A percentile compares a stretch with the other conserved stretches of the same genome.
Conservation (phyloP, 2,797 vertebrate species). For the Sebastes variabilis region DNA sequence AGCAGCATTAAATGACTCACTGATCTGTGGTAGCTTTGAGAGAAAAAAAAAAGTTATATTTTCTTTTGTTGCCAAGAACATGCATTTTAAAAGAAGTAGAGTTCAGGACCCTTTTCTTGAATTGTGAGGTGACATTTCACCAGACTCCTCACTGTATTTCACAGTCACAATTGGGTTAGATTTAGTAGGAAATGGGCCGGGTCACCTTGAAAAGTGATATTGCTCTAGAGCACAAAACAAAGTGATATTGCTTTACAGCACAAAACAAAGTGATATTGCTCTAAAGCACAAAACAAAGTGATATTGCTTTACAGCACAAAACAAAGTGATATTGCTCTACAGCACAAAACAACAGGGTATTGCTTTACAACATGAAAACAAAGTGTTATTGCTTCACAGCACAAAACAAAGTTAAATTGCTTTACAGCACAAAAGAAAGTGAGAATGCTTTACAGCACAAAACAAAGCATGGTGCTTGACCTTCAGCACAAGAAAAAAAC, state of each 20-base stretch:
- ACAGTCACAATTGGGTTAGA: background rate
- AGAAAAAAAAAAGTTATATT: background rate
- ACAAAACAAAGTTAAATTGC: too few species aligned
- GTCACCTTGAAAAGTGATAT: background rate
- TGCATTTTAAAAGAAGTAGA: background rate
- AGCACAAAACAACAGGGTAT: too few species aligned
- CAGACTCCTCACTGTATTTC: background rate
- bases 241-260: too few species aligned
- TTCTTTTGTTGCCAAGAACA: background rate
- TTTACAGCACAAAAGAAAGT: too few species aligned
- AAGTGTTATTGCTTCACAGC: too few species aligned
- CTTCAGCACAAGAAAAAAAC: background rate
- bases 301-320: too few species aligned
- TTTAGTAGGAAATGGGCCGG: background rate
- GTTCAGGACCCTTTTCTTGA: background rate
- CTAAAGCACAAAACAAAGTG: too few species aligned
- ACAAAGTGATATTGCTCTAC: too few species aligned
- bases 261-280: too few species aligned
- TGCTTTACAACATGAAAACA: too few species aligned
- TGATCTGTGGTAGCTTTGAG: background rate
- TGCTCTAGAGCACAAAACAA: background rate
- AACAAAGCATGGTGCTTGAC: background rate
- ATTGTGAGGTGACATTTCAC: background rate
- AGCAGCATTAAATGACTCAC: slow-evolving; percentile 18
- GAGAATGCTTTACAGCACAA: background rate